These are phyloP conservation scores for Hystrix cristata DNA, from an alignment of 2,113 vertebrate genomes.

Conservation along the genomic window DNA sequence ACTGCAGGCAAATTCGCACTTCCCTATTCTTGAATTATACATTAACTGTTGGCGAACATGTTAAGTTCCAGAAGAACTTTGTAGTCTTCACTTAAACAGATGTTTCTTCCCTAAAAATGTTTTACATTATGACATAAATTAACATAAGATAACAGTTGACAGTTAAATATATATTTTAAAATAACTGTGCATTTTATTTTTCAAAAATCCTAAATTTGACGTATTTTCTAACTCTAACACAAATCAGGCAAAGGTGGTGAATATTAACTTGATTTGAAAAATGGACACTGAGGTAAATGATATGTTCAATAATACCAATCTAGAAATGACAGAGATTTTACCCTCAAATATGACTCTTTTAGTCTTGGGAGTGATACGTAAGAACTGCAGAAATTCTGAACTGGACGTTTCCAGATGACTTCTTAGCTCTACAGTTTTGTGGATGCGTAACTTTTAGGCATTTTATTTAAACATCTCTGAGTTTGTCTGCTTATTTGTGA, in stretches of 20 bases:
- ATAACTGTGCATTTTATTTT: background rate
- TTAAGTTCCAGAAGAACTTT: background rate
- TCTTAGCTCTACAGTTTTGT: background rate
- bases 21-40: background rate
- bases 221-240: background rate
- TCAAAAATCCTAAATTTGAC: background rate
- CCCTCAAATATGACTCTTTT: background rate
- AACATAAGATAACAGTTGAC: background rate
- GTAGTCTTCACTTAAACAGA: background rate
- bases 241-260: background rate
- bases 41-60: background rate
- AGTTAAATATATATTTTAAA: background rate
- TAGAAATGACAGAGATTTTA: background rate
- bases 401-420: background rate
- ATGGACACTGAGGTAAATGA: fast-evolving
- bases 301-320: background rate
- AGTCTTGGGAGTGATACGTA: background rate
- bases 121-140: background rate
- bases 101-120: background rate
- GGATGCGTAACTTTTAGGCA: background rate
- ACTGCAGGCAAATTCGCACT: background rate
- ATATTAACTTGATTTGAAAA: background rate
- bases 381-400: background rate
- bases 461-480: background rate
- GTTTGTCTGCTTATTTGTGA: background rate